Percentiles rank a stretch among this genome's conserved stretches.
These are phyloP conservation scores for Bombyx mori DNA, from an alignment of 1,140 invertebrate species.

Conservation along the genomic window ASM3026992v2 NC_085111.1:9306001-9306500, in stretches of 20 bases:
- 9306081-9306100: no score
- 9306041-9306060: no score
- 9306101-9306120: no score
- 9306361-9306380: conserved; percentile 56
- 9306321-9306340: conserved; percentile 41
- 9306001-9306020: no score
- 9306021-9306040: no score
- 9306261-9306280: conserved; percentile 8
- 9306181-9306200: conserved; percentile 1
- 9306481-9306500: conserved; percentile 6
- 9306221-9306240: background rate
- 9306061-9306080: no score
- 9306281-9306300: conserved; percentile 29
- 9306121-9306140: no score
- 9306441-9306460: conserved; percentile 17
- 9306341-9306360: conserved; percentile 65
- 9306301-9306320: conserved; percentile 40
- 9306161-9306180: background rate
- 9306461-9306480: conserved; percentile 12
- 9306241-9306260: conserved; percentile 2
- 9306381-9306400: conserved; percentile 30
- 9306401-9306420: conserved; percentile 15
- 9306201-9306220: conserved; percentile 21
- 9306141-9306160: no score
- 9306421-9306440: conserved; percentile 21